These are phyloP conservation scores for Argyrosomus regius DNA, from an alignment of 2,797 vertebrate genomes.

Conservation along the genomic window DNA sequence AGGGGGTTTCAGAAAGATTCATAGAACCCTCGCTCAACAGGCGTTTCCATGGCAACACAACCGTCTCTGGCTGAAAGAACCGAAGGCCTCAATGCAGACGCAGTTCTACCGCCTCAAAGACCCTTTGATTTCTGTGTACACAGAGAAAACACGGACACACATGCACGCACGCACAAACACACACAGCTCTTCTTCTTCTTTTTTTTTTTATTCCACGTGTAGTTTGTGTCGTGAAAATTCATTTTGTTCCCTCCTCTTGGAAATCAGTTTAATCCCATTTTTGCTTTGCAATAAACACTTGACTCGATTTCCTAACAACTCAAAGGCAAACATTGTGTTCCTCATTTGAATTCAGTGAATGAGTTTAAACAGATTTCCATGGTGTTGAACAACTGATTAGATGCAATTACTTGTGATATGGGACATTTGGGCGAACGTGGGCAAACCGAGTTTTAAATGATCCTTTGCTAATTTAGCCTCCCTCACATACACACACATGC, in stretches of 20 bases:
- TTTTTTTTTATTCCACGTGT: constrained; percentile 4
- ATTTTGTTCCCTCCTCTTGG: constrained; percentile 9
- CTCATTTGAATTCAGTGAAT: constrained; percentile 55
- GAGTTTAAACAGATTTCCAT: constrained; percentile 51
- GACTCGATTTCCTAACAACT: constrained; percentile 60
- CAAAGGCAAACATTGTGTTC: constrained; percentile 53
- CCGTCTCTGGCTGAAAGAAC: constrained; percentile 80
- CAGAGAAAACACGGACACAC: constrained; percentile 45
- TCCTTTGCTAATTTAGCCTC: constrained; percentile 29
- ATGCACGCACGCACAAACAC: not conserved
- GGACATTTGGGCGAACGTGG: constrained; percentile 42
- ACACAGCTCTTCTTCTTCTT: not conserved
- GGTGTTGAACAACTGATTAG: constrained; percentile 47
- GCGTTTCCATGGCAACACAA: constrained; percentile 88
- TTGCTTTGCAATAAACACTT: constrained; percentile 57
- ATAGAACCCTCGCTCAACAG: constrained; percentile 86
- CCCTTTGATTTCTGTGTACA: constrained; percentile 82
- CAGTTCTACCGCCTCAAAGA: constrained; percentile 80
- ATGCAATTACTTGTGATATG: constrained; percentile 56
- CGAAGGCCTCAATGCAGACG: constrained; percentile 82
- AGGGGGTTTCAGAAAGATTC: constrained; percentile 84
- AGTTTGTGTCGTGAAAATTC: constrained; percentile 23
- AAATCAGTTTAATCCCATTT: constrained; percentile 54
- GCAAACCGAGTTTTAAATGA: constrained; percentile 53
- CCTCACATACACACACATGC: not conserved